These are phyloP conservation scores for Psilanteris sp. DNA, from an alignment of 1,140 invertebrate species.

Conservation along the genomic window DNA sequence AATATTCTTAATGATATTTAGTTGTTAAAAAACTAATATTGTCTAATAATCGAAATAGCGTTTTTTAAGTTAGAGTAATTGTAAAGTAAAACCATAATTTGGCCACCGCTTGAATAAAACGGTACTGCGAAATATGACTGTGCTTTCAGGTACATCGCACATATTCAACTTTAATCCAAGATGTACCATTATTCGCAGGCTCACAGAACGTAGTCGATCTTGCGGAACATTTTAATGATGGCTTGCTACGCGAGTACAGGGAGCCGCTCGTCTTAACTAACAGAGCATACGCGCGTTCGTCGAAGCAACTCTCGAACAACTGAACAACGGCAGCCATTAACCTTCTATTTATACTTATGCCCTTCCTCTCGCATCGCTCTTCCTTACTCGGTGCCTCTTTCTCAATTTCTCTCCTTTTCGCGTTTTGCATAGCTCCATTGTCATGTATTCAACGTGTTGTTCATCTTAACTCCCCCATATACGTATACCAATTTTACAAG, in stretches of 20 bases:
- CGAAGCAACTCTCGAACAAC: constrained; percentile 75
- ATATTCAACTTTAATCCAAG: constrained; percentile 49
- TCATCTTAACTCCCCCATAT: constrained; percentile 39
- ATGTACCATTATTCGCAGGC: constrained; percentile 69
- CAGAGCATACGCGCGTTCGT: constrained; percentile 68
- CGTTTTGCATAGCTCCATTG: constrained; percentile 34
- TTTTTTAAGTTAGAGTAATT: no score
- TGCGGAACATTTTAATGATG: constrained; percentile 80
- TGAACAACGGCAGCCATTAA: constrained; percentile 67
- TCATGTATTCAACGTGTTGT: constrained; percentile 52
- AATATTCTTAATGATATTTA: no score
- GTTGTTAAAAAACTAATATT: no score
- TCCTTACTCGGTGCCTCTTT: constrained; percentile 19
- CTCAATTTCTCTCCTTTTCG: constrained; percentile 41
- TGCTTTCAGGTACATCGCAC: constrained; percentile 47
- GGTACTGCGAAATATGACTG: constrained; percentile 23
- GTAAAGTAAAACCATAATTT: not conserved
- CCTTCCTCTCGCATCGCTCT: not conserved
- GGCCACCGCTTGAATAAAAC: constrained; percentile 9
- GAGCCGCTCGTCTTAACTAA: constrained; percentile 69
- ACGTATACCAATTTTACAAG: constrained; percentile 47
- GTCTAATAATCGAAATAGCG: no score
- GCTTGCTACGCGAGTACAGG: constrained; percentile 72
- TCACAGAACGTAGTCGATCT: constrained; percentile 73
- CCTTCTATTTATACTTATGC: constrained; percentile 51